Conservation (phyloP, 1,140 invertebrate genomes). For the Triops longicaudatus region DNA sequence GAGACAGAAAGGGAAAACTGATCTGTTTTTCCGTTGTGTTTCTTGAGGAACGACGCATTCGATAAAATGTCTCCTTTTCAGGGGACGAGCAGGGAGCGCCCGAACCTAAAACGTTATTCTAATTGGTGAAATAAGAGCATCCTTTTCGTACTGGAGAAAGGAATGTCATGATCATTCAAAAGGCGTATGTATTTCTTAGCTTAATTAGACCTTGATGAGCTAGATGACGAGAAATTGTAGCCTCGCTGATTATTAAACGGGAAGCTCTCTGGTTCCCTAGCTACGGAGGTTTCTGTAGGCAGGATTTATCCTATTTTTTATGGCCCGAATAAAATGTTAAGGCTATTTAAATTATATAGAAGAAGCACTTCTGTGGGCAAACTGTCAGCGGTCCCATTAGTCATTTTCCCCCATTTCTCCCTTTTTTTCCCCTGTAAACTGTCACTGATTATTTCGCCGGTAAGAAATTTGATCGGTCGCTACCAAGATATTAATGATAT, state of each 20-base stretch:
- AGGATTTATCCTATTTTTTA: neutral
- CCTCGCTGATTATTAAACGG: neutral
- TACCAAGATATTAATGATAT: neutral
- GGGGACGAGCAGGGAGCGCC: neutral
- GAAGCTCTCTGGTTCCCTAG: neutral
- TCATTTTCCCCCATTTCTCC: neutral
- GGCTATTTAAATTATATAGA: neutral
- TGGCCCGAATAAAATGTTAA: neutral
- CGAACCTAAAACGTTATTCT: neutral
- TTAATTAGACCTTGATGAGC: neutral
- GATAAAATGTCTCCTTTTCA: neutral
- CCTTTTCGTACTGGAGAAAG: neutral
- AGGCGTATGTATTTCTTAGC: neutral
- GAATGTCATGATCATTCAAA: neutral
- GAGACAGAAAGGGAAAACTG: neutral
- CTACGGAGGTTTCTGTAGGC: neutral
- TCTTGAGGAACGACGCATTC: neutral
- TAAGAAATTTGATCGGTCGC: neutral
- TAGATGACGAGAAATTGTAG: neutral
- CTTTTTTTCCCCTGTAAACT: neutral
- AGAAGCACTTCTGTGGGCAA: neutral
- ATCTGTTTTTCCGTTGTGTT: neutral
- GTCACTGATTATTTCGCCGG: neutral
- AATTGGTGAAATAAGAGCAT: neutral
- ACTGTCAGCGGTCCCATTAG: neutral